These are phyloP conservation scores for Leguminivora glycinivorella DNA, from an alignment of 1,140 invertebrate species.

Conservation along the genomic window DNA sequence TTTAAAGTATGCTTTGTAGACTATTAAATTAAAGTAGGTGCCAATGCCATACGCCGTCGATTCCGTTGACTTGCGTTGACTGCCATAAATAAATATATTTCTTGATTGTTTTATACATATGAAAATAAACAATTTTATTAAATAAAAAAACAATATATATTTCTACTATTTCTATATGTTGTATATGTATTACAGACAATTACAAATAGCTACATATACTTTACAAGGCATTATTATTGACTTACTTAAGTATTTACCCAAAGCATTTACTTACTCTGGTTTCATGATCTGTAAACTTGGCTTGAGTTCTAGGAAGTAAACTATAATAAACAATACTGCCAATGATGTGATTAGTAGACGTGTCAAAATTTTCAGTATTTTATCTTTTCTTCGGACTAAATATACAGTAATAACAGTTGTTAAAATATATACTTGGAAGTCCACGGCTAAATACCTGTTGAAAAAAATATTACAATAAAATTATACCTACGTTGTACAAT, in stretches of 20 bases:
- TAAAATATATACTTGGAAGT: slow-evolving; percentile 11
- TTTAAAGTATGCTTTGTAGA: too few relatives aligned
- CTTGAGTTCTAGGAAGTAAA: slow-evolving; percentile 10
- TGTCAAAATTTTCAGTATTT: not conserved
- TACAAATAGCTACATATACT: too few relatives aligned
- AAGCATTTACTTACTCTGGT: slow-evolving; percentile 28
- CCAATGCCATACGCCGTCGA: too few relatives aligned
- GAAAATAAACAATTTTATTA: too few relatives aligned
- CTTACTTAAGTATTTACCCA: not conserved
- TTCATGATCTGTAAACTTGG: slow-evolving; percentile 19
- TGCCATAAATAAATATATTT: too few relatives aligned
- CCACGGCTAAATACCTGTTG: slow-evolving; percentile 20
- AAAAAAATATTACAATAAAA: not conserved
- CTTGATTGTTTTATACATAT: too few relatives aligned
- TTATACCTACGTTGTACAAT: not conserved
- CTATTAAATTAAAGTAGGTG: too few relatives aligned
- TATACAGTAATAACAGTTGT: slow-evolving; percentile 1
- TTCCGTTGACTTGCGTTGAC: too few relatives aligned
- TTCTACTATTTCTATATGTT: too few relatives aligned
- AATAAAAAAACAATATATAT: too few relatives aligned
- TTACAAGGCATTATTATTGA: too few relatives aligned
- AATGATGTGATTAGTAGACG: not conserved
- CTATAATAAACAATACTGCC: not conserved
- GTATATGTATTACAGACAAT: too few relatives aligned
- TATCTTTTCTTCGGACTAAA: not conserved